Evolutionary conservation across 35 echinoderm and acorn worm species (phyloP).

Genomic region (Nesometra sesokonis): DNA sequence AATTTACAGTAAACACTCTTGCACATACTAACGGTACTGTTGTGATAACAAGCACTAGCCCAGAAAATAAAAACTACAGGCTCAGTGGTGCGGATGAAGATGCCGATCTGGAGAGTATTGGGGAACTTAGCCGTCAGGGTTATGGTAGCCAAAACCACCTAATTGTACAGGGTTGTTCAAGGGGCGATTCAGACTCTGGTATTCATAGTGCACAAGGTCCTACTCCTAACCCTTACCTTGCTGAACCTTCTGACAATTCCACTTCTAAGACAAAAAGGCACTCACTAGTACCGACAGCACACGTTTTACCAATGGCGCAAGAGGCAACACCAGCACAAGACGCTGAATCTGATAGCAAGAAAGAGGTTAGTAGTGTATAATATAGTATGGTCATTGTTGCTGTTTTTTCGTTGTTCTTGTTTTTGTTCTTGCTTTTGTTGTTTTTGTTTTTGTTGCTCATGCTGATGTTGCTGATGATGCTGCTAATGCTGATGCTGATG

Average conservation of each 20-base stretch:
- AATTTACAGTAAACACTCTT: background rate
- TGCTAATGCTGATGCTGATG: too few relatives aligned
- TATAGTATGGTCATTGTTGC: too few relatives aligned
- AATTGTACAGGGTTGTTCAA: background rate
- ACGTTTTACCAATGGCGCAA: background rate
- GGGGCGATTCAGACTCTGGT: constrained; percentile 69
- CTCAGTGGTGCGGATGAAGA: background rate
- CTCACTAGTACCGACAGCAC: background rate
- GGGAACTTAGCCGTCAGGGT: constrained; percentile 43
- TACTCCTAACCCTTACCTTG: constrained; percentile 58
- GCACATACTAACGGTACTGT: background rate
- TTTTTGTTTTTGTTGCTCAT: too few relatives aligned
- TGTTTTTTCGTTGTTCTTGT: too few relatives aligned
- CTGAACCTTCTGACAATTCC: constrained; percentile 21
- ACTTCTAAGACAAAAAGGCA: constrained; percentile 36
- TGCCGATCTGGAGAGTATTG: constrained; percentile 47
- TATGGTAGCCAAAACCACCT: constrained; percentile 65
- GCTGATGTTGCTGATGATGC: too few relatives aligned
- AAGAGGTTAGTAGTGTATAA: background rate
- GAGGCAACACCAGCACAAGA: background rate
- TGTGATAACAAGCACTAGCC: background rate
- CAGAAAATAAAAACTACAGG: background rate
- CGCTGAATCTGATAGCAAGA: background rate
- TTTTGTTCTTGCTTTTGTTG: too few relatives aligned
- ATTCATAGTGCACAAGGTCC: constrained; percentile 88